A percentile compares a stretch with the other conserved stretches of the same genome.
Evolutionary conservation across 2,797 vertebrate genomes (phyloP).

Genomic region (Enteromius afrohamiltoni): DNA sequence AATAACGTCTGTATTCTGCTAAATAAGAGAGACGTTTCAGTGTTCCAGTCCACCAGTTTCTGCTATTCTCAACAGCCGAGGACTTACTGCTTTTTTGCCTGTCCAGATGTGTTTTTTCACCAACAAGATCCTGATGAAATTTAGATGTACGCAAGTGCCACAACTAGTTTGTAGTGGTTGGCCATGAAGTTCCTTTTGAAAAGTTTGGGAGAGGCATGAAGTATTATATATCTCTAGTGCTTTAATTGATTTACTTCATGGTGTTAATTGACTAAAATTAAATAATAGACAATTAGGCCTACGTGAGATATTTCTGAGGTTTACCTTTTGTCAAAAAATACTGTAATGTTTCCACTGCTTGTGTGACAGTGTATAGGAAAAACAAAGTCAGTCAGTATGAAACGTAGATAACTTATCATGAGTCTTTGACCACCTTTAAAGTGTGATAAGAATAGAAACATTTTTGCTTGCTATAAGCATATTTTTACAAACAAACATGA

Average conservation of each 20-base stretch:
- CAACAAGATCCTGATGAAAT: background rate
- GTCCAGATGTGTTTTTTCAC: background rate
- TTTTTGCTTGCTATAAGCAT: background rate
- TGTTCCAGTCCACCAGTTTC: slow-evolving; percentile 12
- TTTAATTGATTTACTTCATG: background rate
- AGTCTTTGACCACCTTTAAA: background rate
- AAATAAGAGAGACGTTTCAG: background rate
- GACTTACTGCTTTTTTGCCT: background rate
- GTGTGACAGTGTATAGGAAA: background rate
- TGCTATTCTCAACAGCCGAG: background rate
- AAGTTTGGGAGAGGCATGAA: background rate
- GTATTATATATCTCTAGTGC: background rate
- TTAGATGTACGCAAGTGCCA: background rate
- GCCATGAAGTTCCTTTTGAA: background rate
- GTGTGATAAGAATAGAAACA: too few species aligned
- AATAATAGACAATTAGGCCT: background rate
- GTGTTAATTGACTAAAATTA: background rate
- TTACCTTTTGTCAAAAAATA: background rate
- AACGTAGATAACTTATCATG: background rate
- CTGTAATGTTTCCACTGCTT: background rate
- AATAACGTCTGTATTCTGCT: slow-evolving; percentile 8
- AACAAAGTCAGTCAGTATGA: background rate
- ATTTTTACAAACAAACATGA: background rate
- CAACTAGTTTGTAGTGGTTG: background rate
- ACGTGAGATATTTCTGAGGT: background rate